Base-by-base conservation (phyloP, 2,888 invertebrate genomes). In the Leptinotarsa peninsularis region DNA sequence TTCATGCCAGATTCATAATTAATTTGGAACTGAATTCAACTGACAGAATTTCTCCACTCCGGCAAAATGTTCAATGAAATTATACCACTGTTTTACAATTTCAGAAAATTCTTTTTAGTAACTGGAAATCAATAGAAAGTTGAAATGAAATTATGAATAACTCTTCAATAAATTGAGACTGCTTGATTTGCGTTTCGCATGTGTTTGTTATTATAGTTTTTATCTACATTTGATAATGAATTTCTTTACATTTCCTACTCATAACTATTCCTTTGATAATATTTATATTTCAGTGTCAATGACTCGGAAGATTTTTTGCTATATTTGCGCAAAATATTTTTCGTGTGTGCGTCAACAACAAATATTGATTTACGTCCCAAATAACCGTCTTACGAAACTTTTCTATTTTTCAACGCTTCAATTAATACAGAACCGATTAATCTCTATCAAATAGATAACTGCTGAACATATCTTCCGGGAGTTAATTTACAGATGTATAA, bases 231-330 rank as follows among this genome's bases (percentile, higher is more conserved):
- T 49, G 70, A 58, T 70, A 70, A 58, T 17, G 43, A 13, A n/a
- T 68, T 56, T 33, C 43, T 70, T 70, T 70, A 17, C 13, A 27
- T 27, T 68, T 52, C 56, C 56, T 49, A 27, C 5, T 13, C 15
- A 33, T 15, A 56, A 56, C 33, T 43, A 18, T 33, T 67, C 58
- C 21, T 27, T 71, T 52, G 60, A 73, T 70, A 76, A 76, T 76
- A 76, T 76, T 76, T 76, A 76, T 72, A 43, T 73, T 71, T 73
- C 76, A 67, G 70, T 73, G 76, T 76, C 76, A 76, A 70, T 76
- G 76, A 76, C 76, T 69, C 70, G 27, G 27, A 66, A n/a, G 58
- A 70, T 76, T 76, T 75, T 75, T 49, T 60, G 21, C 10, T 23
- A 21, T 21, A 67, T 58, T 69, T 76, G 70, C 76, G 76, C 68